Evolutionary conservation across 2,797 vertebrate genomes (phyloP), one percentile per base, ranked within the genome.

Genomic region (Buceros bicornis): DNA sequence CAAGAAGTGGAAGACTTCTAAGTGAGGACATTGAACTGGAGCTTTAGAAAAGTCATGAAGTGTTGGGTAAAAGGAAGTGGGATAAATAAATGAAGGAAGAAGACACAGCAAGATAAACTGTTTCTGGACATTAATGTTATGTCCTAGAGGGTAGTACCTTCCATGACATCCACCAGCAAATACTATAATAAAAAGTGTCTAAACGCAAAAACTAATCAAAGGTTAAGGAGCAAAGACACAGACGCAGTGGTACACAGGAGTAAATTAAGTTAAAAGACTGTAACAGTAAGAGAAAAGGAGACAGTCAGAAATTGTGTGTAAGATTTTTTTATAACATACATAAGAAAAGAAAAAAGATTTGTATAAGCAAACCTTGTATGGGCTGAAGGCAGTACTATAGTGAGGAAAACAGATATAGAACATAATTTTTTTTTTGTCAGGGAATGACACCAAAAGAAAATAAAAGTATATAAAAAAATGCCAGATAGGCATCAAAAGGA

Each of bases 371-470:
- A 33, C 33, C 33, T 33, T 33, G 33, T 77, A 78, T 60, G 26
- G 33, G 29, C 56, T 90, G 74, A 76, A 80, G 88, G 60, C 25
- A 82, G 28, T 72, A 25, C 18, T 58, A 13, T 11, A 42, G 13
- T 15, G 29, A 20, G 57, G n/a, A 50, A 78, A 70, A 72, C 25
- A 76, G 25, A 70, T 19, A 82, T 0, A 79, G 48, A 96, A 91
- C 45, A 56, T 79, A 94, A 60, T 66, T 61, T 48, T 29, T 72
- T 82, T 81, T 83, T 84, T 79, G 40, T 60, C 57, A 82, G 58
- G 60, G 66, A 70, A 81, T 87, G 77, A 86, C 76, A 93, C 40
- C 79, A 88, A 88, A 95, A 91, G 72, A 96, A 97, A 95, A 94
- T 85, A 95, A 82, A 96, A 78, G 78, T 62, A 8, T 81, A 81